Conservation (phyloP, 2,888 invertebrate genomes). For the Caenorhabditis sp. region DNA sequence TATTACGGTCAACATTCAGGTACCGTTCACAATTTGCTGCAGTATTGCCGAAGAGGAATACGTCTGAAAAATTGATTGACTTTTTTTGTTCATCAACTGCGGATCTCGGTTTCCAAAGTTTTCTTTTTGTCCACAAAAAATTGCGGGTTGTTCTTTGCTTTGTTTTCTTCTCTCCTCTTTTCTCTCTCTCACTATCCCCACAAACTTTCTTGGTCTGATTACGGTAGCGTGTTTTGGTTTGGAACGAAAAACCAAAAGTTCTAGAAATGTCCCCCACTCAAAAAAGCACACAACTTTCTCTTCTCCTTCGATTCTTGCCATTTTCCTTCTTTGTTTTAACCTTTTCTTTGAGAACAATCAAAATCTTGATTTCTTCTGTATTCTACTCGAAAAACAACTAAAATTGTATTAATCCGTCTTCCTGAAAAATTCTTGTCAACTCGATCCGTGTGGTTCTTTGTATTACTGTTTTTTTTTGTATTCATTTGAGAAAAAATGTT, state of each 20-base stretch:
- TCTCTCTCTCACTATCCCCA: constrained; percentile 6
- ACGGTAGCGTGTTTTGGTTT: neutral
- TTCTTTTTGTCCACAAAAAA: constrained; percentile 28
- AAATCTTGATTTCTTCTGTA: neutral
- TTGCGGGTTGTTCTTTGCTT: constrained; percentile 34
- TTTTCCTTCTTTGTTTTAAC: constrained; percentile 30
- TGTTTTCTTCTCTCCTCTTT: constrained; percentile 10
- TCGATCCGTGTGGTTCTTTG: constrained; percentile 26
- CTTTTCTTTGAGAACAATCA: neutral
- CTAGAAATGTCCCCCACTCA: neutral
- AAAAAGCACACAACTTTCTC: constrained; percentile 8
- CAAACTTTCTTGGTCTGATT: neutral
- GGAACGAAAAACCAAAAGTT: neutral
- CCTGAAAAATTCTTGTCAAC: constrained; percentile 23
- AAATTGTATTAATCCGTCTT: constrained; percentile 19
- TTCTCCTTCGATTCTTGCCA: constrained; percentile 17
- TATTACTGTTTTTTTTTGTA: no score
- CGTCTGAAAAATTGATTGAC: constrained; percentile 37
- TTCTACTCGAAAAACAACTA: neutral
- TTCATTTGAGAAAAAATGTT: no score
- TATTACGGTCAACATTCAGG: constrained; percentile 40
- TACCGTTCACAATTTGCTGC: constrained; percentile 65
- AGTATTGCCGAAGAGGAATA: constrained; percentile 67
- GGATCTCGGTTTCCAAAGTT: constrained; percentile 58
- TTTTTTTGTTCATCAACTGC: constrained; percentile 14